Evolutionary conservation across 2,113 vertebrate genomes (phyloP), one percentile per base, ranked within the genome.

Genomic region (Cranoglanis bouderius): DNA sequence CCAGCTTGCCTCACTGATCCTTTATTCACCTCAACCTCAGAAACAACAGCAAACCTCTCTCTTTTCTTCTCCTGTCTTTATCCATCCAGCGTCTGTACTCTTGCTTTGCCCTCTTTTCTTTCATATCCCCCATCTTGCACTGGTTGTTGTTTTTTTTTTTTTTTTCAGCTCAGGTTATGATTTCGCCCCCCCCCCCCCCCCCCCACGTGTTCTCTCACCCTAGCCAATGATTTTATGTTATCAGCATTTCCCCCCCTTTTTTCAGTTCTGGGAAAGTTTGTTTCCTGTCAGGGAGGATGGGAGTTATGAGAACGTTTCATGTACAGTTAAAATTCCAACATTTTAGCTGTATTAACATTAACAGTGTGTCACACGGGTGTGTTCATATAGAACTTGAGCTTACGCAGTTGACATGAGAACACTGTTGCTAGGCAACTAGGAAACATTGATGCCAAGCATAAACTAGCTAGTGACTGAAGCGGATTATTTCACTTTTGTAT

Each of bases 11-110:
- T 88, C 55, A 51, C 61, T 75, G 55, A 83, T 53, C 16, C 43
- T 83, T 89, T n/a, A 77, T 85, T 85, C 80, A 32, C 82, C 65
- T 89, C 81, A 40, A 40, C 53, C 35, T 38, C 81, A 83, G 80
- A 83, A 82, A 61, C 55, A 59, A 83, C 81, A 83, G 81, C 55
- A 61, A 83, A 59, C 24, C 35, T 43, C 57, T 59, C 53, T 83
- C 55, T 61, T 43, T 83, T 83, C 21, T 83, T 61, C 81, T 59
- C 19, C 10, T 12, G 32, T 40, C 35, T 83, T 61, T 83, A 83
- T 61, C 38, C 43, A 7, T 38, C 32, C 32, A 57, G 51, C 53
- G 0, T 24, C 51, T 6, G 4, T 82, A 57, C 32, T 59, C 32
- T 5, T 38, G 53, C 10, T 57, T 57, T 82, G 19, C 26, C 53